Evolutionary conservation across 2,797 vertebrate genomes (phyloP).

Genomic region (Knipowitschia caucasica): DNA sequence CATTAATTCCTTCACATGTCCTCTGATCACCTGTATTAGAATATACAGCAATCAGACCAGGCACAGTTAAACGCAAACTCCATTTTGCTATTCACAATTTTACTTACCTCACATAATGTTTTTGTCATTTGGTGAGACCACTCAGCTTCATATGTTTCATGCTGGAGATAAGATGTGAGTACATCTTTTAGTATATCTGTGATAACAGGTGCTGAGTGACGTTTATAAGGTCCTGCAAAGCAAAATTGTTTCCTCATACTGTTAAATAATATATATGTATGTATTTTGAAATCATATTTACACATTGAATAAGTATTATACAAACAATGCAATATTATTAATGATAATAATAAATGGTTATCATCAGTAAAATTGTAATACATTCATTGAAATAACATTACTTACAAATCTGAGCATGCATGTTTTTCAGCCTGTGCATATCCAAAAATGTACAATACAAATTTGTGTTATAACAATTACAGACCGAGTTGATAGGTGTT

Average conservation of each 20-base stretch:
- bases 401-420: no score
- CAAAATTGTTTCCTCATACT: conserved; percentile 6
- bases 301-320: no score
- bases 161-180: conserved; percentile 77
- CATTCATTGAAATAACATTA: no score
- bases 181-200: conserved; percentile 84
- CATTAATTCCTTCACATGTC: conserved; percentile 82
- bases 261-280: not conserved
- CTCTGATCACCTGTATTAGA: conserved; percentile 81
- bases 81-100: not conserved
- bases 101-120: conserved; percentile 83
- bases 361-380: no score
- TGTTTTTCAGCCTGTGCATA: no score
- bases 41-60: not conserved
- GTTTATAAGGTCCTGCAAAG: conserved; percentile 73
- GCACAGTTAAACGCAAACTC: not conserved
- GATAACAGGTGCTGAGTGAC: conserved; percentile 76
- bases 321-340: no score
- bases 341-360: not conserved
- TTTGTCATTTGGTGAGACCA: conserved; percentile 83
- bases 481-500: conserved; percentile 82
- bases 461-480: not conserved
- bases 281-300: no score
- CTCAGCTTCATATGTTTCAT: conserved; percentile 83
- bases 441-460: no score